phyloP scores from a whole-genome alignment of 2,797 vertebrate species.

The Muraenolepis orangiensis region DNA sequence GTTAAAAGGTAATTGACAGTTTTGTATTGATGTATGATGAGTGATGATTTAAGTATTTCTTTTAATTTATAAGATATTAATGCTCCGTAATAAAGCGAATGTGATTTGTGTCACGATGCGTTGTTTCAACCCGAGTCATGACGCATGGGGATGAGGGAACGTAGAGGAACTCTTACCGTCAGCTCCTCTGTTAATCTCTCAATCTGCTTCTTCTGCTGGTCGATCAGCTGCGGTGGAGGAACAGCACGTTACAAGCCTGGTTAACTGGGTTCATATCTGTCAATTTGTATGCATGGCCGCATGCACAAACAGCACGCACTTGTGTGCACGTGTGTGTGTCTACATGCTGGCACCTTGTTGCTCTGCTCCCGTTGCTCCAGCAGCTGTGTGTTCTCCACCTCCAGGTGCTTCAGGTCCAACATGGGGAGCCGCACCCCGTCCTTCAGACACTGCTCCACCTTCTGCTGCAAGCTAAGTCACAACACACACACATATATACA shows the following conservation, averaged over 20 bases:
- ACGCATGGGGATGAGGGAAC: background rate
- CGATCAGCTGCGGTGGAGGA: slow-evolving; percentile 77
- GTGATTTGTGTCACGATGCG: background rate
- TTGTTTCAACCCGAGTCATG: background rate
- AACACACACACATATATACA: slow-evolving; percentile 7
- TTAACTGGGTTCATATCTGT: background rate
- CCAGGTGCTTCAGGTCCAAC: slow-evolving; percentile 88
- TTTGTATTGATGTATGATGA: too few species aligned
- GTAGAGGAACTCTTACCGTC: slow-evolving; percentile 72
- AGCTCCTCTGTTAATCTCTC: slow-evolving; percentile 80
- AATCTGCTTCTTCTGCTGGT: slow-evolving; percentile 85
- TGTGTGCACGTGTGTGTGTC: background rate
- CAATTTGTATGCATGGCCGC: background rate
- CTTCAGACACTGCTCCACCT: slow-evolving; percentile 91
- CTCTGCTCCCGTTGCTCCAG: slow-evolving; percentile 81
- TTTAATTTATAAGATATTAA: too few species aligned
- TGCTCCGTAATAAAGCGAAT: too few species aligned
- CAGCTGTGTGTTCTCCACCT: slow-evolving; percentile 83
- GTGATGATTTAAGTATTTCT: too few species aligned
- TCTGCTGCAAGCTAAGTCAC: slow-evolving; percentile 83
- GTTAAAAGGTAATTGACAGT: too few species aligned
- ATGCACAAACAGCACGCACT: too few species aligned
- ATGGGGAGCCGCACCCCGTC: slow-evolving; percentile 90
- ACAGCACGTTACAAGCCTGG: background rate
- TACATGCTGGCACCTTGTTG: slow-evolving; percentile 71